Conservation (phyloP, 2,797 vertebrate species). For the Tolypeutes matacus region DNA sequence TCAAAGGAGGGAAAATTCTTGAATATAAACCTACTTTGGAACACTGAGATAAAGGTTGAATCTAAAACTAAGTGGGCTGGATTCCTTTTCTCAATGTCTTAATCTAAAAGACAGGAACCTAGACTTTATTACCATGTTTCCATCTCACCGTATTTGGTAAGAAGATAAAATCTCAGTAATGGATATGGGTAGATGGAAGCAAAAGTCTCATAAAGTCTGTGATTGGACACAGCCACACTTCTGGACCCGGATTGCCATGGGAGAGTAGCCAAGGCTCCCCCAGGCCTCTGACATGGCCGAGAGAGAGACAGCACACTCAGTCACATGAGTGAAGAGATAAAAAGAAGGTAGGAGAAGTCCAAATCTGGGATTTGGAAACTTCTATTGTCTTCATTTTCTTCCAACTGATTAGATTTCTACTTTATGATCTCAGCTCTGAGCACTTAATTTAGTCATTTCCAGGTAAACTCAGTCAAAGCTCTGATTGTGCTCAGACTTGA, state of each 20-base stretch:
- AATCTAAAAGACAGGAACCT: background rate
- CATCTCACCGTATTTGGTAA: background rate
- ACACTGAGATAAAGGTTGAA: no score
- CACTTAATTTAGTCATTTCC: background rate
- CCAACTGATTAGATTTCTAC: background rate
- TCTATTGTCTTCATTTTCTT: background rate
- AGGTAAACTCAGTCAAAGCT: background rate
- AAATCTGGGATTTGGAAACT: background rate
- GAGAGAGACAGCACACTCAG: background rate
- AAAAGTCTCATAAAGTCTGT: background rate
- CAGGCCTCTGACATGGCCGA: background rate
- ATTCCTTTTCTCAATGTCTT: background rate
- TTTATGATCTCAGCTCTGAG: background rate
- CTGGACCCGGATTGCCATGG: fast-evolving
- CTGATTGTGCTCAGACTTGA: background rate
- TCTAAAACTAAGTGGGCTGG: background rate
- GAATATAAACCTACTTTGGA: background rate
- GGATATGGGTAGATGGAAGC: background rate
- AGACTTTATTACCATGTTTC: background rate
- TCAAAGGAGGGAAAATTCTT: background rate
- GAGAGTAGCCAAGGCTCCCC: background rate
- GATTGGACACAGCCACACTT: background rate
- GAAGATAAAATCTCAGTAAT: background rate
- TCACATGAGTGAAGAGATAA: background rate
- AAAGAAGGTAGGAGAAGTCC: background rate